Base-by-base conservation (phyloP, 2,797 vertebrate genomes). In the Microtus californicus region DNA sequence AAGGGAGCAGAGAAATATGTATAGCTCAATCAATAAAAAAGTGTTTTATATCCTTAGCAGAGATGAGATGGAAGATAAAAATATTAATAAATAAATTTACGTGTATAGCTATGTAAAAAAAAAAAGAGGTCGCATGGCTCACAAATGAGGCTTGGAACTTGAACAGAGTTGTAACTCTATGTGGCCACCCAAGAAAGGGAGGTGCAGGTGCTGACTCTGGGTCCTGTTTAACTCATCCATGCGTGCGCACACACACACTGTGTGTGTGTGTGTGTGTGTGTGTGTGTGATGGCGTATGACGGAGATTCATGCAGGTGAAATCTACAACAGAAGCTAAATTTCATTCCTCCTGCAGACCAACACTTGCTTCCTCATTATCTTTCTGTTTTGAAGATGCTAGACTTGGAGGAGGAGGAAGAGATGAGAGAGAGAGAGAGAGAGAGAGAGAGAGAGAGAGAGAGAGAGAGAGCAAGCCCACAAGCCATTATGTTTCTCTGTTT, bases 291-390 rank as follows among this genome's bases (percentile, higher is more conserved):
- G 61, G 65, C 65, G 43, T 54, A 63, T 77, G 83, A 65, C 45
- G 74, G 85, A 85, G 91, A 94, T 79, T 54, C 48, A 51, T 37
- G 37, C 40, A 92, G 85, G 34, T 76, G 76, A 95, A 85, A 90
- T 81, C 86, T 40, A 90, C 56, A 90, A 80, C 51, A 43, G 89
- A 91, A 78, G 71, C 59, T 71, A 92, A 91, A 61, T 67, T 79
- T 40, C 91, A 14, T 8, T 15, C 12, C 29, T 67, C 15, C 61
- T 40, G 63, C 43, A 61, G 15, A 15, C 19, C 40, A 34, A n/a
- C 27, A 65, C 51, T 93, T 96, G 69, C 56, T 92, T 90, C 86
- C 76, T 96, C 43, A 80, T 89, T 91, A 67, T 83, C 5, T 82
- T 73, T 65, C 45, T 67, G 82, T 65, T 92, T 89, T 40, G 54